Conservation (phyloP, 2,113 vertebrate species). For the Dolichotis patagonum region DNA sequence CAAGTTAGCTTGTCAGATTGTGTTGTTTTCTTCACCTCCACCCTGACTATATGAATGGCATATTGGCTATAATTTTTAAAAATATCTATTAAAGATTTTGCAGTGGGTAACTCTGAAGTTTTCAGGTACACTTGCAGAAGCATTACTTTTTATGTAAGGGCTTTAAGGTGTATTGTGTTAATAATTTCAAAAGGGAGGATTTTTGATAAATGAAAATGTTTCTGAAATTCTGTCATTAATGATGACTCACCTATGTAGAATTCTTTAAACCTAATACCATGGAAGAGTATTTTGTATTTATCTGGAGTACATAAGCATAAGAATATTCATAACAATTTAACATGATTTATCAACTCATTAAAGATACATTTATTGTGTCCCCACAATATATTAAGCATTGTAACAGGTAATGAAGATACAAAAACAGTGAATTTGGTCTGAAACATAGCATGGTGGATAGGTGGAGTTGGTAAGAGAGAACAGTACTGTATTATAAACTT, state of each 20-base stretch:
- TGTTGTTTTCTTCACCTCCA: not conserved
- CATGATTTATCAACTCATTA: constrained; percentile 33
- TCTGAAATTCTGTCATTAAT: constrained; percentile 47
- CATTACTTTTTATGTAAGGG: constrained; percentile 1
- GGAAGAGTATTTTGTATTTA: constrained; percentile 18
- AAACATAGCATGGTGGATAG: not conserved
- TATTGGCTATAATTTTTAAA: constrained; percentile 14
- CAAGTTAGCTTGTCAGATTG: not conserved
- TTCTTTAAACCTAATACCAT: constrained; percentile 19
- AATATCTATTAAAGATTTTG: not conserved
- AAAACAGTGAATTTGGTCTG: not conserved
- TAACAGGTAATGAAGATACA: not conserved
- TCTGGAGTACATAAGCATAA: not conserved
- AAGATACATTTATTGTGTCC: not conserved
- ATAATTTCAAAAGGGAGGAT: constrained; percentile 24
- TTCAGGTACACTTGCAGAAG: not conserved
- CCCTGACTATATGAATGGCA: not conserved
- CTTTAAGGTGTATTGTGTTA: not conserved
- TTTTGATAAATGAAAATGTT: not conserved
- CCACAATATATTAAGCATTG: not conserved
- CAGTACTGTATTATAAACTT: not conserved
- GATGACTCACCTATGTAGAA: not conserved
- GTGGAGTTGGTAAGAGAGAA: not conserved
- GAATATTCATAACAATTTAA: not conserved
- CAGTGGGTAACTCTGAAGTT: not conserved